Evolutionary conservation across 2,888 invertebrate species (phyloP), one percentile per base, ranked within the genome.

Genomic region (Fabriciana adippe): DNA sequence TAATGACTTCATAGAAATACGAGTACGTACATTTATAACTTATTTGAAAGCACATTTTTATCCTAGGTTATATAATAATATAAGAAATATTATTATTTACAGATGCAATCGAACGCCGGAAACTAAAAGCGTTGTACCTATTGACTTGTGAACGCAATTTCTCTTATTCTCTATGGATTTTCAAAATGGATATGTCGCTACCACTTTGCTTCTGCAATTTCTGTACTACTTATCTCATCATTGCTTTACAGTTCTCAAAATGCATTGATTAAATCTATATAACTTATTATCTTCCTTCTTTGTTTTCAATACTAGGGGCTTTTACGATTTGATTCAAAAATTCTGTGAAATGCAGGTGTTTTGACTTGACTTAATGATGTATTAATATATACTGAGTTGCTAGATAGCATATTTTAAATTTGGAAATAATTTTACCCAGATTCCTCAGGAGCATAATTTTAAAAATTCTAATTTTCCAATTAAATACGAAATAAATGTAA

Each of bases 161-260:
- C 63, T 76, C 79, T 15, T 90, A 88, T 75, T 82, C 85, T 1
- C 74, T 90, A 15, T 86, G 85, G 66, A 88, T 89, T 53, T 82
- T 91, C 66, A 81, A 80, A 31, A 80, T 91, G 13, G 83, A 89
- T 68, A 90, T 91, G 90, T 83, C 88, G 1, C 73, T 90, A 5
- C 90, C 90, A 5, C 80, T 91, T 1, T 88, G 83, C 69, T 91
- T 88, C 71, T 78, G 83, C 57, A 88, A 87, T 61, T 79, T 90
- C 5, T 90, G 90, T 72, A 87, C 87, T 1, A 89, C 91, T 0
- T 89, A 90, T 66, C 76, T 91, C 0, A 86, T 91, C 48, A 89
- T 91, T 51, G 81, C 88, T 41, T 84, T 90, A 75, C 91, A 91
- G 72, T 90, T 90, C 70, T 87, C 90, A 0, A 91, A 90, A 74